A percentile compares a stretch with the other conserved stretches of the same genome.
Evolutionary conservation across 2,888 invertebrate species (phyloP).

Genomic region (Callimorpha dominula): DNA sequence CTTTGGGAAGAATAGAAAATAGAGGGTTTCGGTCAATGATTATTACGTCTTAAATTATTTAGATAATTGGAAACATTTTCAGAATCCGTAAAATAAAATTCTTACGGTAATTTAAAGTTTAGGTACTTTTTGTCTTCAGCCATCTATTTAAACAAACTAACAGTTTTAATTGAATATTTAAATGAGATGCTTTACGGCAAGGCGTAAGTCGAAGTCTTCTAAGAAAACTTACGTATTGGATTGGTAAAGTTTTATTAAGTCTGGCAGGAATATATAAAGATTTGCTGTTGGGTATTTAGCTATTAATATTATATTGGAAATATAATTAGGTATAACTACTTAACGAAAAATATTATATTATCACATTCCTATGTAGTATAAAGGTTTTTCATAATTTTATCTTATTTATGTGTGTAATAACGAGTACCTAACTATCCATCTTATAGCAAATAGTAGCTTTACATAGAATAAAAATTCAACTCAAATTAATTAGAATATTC

Average conservation of each 20-base stretch:
- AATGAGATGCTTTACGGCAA: conserved; percentile 22
- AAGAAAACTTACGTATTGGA: conserved; percentile 8
- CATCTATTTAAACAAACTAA: conserved; percentile 33
- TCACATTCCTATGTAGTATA: too few relatives aligned
- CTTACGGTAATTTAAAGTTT: conserved; percentile 30
- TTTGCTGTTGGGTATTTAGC: too few relatives aligned
- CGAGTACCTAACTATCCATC: too few relatives aligned
- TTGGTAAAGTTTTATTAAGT: conserved; percentile 19
- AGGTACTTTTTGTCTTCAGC: conserved; percentile 13
- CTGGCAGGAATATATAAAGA: background rate
- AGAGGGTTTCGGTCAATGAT: conserved; percentile 51
- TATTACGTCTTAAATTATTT: conserved; percentile 55
- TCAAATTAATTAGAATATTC: too few relatives aligned
- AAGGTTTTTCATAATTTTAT: too few relatives aligned
- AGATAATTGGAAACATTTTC: conserved; percentile 51
- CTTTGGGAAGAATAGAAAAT: conserved; percentile 36
- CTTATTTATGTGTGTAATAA: too few relatives aligned
- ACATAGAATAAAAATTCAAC: too few relatives aligned
- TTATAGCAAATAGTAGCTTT: too few relatives aligned
- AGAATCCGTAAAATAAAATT: conserved; percentile 16
- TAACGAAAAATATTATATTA: too few relatives aligned
- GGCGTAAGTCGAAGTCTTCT: conserved; percentile 11
- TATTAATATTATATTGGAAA: too few relatives aligned
- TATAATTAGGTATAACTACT: too few relatives aligned
- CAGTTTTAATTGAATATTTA: conserved; percentile 42